Evolutionary conservation across 1,140 invertebrate species (phyloP).

Genomic region (Musca vetustissima): DNA sequence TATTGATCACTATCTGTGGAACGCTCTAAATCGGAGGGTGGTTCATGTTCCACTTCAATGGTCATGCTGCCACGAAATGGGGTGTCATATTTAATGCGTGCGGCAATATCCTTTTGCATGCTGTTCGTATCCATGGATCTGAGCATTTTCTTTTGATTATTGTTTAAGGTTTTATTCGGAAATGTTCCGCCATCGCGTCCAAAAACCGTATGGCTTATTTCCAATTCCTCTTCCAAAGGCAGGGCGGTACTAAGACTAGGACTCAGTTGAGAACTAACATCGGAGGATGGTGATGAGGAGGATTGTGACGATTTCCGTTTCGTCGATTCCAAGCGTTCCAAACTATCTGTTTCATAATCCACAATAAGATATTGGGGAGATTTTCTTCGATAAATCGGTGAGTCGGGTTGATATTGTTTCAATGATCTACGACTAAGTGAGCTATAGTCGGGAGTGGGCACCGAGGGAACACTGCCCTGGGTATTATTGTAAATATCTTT

Average conservation of each 20-base stretch:
- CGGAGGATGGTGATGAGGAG: constrained; percentile 65
- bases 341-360: constrained; percentile 78
- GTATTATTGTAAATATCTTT: constrained; percentile 54
- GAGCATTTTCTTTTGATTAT: constrained; percentile 42
- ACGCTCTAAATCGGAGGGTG: constrained; percentile 48
- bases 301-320: constrained; percentile 58
- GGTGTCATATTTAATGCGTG: constrained; percentile 53
- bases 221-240: constrained; percentile 76
- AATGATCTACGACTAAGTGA: constrained; percentile 47
- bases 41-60: constrained; percentile 70
- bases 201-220: constrained; percentile 72
- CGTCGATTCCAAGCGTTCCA: constrained; percentile 65
- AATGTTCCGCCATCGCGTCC: background rate
- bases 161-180: constrained; percentile 31
- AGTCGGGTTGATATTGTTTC: constrained; percentile 53
- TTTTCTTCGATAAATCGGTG: constrained; percentile 50
- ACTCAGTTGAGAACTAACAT: constrained; percentile 68
- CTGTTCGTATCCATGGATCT: constrained; percentile 34
- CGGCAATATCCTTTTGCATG: constrained; percentile 45
- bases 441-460: constrained; percentile 55
- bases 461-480: constrained; percentile 50
- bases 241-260: constrained; percentile 69
- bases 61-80: constrained; percentile 58
- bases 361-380: constrained; percentile 56
- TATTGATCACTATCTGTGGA: constrained; percentile 64